Evolutionary conservation across 2,797 vertebrate species (phyloP), one percentile per base, ranked within the genome.

Genomic region (Furcifer pardalis): DNA sequence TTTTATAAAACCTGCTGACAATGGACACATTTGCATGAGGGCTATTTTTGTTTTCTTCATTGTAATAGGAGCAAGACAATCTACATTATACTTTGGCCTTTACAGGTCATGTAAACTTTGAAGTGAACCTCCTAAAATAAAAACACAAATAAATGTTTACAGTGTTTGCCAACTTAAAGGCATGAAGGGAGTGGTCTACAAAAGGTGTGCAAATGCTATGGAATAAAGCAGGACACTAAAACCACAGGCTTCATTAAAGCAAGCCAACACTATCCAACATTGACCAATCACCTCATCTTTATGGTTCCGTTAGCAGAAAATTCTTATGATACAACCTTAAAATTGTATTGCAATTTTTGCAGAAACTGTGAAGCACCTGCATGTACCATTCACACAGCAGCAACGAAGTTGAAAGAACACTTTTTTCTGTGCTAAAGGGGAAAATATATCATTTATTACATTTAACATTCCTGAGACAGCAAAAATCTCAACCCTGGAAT

Each of bases 391-490:
- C 15, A 0, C 85, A 78, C 84, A 89, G 78, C 78, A 87, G 84
- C 15, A 35, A 77, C 82, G 79, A 87, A 86, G 81, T 37, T 85
- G 84, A 85, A 69, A 81, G 35, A 91, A 86, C 84, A 81, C 84
- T 82, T 62, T 84, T 69, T 89, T 83, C 74, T 88, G 89, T 91
- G 86, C 88, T 89, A 85, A 30, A 90, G 82, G 35, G 85, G 86
- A 91, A 84, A 91, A 83, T 37, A 68, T 75, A 69, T 84, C 72
- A 77, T 23, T 84, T 80, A 73, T 65, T 40, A 49, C 42, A 40
- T 85, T 87, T 91, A 90, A 89, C 89, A 92, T 87, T 84, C 90
- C 56, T 60, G 25, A 71, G 59, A 62, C 85, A 90, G 21, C 72
- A 85, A 79, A 63, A 60, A 59, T 63, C 3, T 68, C 71, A 76